Percentiles rank a stretch among this genome's conserved stretches.
Evolutionary conservation across 2,888 invertebrate genomes (phyloP).

Genomic region (Tetranychus truncatus): DNA sequence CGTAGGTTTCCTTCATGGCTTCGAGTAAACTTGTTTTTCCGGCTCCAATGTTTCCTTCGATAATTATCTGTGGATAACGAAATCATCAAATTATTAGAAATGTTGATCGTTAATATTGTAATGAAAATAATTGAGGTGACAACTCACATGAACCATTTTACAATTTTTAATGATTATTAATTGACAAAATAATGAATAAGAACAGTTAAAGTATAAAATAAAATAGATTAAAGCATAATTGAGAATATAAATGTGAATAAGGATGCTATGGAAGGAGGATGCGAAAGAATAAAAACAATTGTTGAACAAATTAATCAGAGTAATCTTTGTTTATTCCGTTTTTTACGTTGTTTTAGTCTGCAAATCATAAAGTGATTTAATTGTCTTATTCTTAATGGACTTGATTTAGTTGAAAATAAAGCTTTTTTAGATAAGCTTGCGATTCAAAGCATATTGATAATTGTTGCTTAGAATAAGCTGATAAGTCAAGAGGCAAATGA

Average conservation of each 20-base stretch:
- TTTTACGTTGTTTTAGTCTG: too few species aligned
- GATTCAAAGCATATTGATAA: neutral
- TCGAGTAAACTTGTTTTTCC: conserved; percentile 9
- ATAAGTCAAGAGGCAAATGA: neutral
- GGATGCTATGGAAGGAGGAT: too few species aligned
- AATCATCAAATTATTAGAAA: neutral
- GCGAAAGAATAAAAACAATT: too few species aligned
- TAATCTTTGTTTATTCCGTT: too few species aligned
- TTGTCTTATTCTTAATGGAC: too few species aligned
- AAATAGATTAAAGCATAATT: too few species aligned
- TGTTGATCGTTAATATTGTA: neutral
- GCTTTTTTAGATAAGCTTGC: neutral
- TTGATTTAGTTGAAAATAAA: neutral
- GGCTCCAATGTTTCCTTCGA: conserved; percentile 11
- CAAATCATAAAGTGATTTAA: too few species aligned
- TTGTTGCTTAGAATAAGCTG: neutral
- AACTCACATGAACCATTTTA: neutral
- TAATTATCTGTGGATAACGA: neutral
- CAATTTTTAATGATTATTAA: neutral
- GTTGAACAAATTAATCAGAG: too few species aligned
- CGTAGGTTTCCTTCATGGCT: neutral
- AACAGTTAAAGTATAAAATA: too few species aligned
- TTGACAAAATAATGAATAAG: too few species aligned
- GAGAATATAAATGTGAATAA: too few species aligned
- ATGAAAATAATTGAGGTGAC: neutral